Base-by-base conservation (phyloP, 1,140 invertebrate species). In the Cotesia typhae region DNA sequence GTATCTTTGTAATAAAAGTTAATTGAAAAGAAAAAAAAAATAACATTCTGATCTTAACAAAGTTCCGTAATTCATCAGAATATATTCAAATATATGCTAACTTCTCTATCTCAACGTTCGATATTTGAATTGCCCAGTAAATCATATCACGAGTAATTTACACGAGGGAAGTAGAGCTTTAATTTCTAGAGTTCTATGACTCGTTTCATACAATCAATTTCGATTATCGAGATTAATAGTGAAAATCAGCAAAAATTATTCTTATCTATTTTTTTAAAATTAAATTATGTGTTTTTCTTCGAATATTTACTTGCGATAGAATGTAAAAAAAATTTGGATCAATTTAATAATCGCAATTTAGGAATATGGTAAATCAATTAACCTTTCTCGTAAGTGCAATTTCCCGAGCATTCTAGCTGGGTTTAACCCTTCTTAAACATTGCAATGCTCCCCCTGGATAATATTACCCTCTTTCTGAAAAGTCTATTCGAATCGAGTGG, bases 81-180 rank as follows among this genome's bases (percentile, higher is more conserved):
- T 82, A 80, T 82, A 82, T 82, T 81, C 75, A 81, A 82, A 82
- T 82, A 72, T 79, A 81, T 82, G 78, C 80, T 79, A 81, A 81
- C 76, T 76, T 71, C 6, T 51, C 9, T 52, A 66, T 51, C 1
- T 75, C 71, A 74, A 70, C 64, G 68, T 73, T 76, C 76, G 76
- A 75, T 72, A 76, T 77, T 79, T 75, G 77, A 81, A 80, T 80
- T 80, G 73, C 72, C 72, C 6, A 68, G 69, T 78, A 79, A 80
- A 80, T 78, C 75, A 75, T 76, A 77, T 78, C 76, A 75, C 70
- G 47, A 74, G 72, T 71, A 78, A 79, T 79, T 79, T 78, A 77
- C 75, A 77, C 76, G 72, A 74, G 52, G 60, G 71, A 75, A 74
- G 1, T 3, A 28, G 28, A 28, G 74, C 72, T 74, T 76, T 75